phyloP scores from a whole-genome alignment of 2,113 vertebrate genomes.

The Alexandromys fortis region DNA sequence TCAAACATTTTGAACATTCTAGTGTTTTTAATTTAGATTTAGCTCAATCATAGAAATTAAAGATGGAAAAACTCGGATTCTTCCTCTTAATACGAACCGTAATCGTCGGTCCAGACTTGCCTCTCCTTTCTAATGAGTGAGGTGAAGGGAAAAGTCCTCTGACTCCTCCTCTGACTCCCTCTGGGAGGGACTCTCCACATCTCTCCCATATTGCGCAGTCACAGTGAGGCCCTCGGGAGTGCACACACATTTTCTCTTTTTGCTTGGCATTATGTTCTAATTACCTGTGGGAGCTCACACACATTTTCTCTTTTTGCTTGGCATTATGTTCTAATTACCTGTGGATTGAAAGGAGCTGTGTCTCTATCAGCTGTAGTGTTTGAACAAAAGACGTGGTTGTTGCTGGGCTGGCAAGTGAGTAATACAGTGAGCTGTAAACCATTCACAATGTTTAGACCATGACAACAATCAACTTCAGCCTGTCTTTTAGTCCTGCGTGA shows the following conservation, averaged over 20 bases:
- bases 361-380: background rate
- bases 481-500: conserved; percentile 11
- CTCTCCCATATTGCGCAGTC: background rate
- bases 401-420: background rate
- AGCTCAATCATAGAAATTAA: conserved; percentile 69
- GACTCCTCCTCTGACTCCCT: background rate
- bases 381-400: background rate
- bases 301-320: conserved; percentile 33
- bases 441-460: background rate
- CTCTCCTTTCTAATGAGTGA: conserved; percentile 51
- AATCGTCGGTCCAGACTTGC: background rate
- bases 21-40: conserved; percentile 77
- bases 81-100: conserved; percentile 55
- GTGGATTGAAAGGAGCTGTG: background rate
- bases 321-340: background rate
- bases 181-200: background rate
- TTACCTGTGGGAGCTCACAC: background rate
- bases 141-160: background rate
- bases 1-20: conserved; percentile 58
- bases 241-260: background rate
- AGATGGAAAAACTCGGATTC: conserved; percentile 63
- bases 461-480: background rate
- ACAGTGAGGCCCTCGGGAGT: background rate
- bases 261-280: background rate
- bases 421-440: background rate